Evolutionary conservation across 2,888 invertebrate genomes (phyloP), one percentile per base, ranked within the genome.

Genomic region (Drosophila anceps): DNA sequence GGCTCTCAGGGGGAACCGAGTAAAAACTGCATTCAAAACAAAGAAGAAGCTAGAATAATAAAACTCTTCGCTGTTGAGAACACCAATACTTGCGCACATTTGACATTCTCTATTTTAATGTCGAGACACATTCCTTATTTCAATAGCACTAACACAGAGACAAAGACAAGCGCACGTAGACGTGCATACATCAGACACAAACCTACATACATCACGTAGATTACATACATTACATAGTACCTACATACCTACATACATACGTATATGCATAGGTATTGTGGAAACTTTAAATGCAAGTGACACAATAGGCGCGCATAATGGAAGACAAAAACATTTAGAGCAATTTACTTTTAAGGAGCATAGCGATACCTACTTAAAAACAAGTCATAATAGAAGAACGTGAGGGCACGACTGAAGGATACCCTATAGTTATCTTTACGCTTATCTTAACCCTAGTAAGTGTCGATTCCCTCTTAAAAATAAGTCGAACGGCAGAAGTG

Each of bases 281-380:
- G 71, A 59, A 81, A 79, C 74, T 73, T 76, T 76, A 76, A 81
- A 83, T 83, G 84, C 86, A 81, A 85, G 76, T 69, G 86, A 74
- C 84, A 81, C 83, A 85, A 85, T 83, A 84, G 86, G 76, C 79
- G 76, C 79, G 81, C 84, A 79, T 76, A 75, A 81, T 73, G 76
- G 79, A 76, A 81, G 73, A 81, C 76, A 77, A 84, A 84, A 77
- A 77, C 77, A 80, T 80, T 80, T 77, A 77, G 81, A 77, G 81
- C 84, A 84, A 84, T 81, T 84, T 75, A 84, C 86, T 77, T 84
- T 86, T 68, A 70, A 74, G 74, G 53, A 78, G 74, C 74, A 70
- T 59, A 54, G 67, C 79, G 58, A 78, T 78, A 75, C 74, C 82
- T 81, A 73, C 79, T 81, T 74, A 79, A 64, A 67, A 85, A 58